Base-by-base conservation (phyloP, 2,888 invertebrate species). In the Andrena flavipes region DNA sequence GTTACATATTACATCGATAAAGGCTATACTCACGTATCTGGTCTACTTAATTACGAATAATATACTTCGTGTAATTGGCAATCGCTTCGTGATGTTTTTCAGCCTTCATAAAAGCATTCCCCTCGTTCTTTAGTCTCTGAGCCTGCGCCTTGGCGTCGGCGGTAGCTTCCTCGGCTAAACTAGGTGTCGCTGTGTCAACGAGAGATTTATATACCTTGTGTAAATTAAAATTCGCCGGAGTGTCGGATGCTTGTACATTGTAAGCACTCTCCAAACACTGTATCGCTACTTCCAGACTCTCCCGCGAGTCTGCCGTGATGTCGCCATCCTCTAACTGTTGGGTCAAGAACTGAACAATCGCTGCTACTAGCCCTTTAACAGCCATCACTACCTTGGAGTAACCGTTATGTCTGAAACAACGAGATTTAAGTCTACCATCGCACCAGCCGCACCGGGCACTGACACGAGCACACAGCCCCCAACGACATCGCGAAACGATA, bases 241-340 rank as follows among this genome's bases (percentile, higher is more conserved):
- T 92, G 77, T 95, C 95, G 7, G 94, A 94, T 1, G 94, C 93
- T 59, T 95, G 95, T 0, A 99, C 95, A 87, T 96, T 97, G 93
- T 98, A 99, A 7, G 98, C 98, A 65, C 97, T 97, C 94, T 99
- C 98, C 88, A 99, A 95, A 94, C 99, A 99, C 94, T 99, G 99
- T 87, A 98, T 96, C 54, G 98, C 98, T 77, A 99, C 99, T 95
- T 98, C 98, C 69, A 99, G 95, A 92, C 97, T 97, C 94, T 98
- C 98, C 78, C 96, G 94, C 91, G 91, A 95, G 91, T 89, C 94
- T 69, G 88, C 95, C 91, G 92, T 91, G 67, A 94, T 90, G 54
- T 92, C 90, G 49, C 92, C 93, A 60, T 95, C 94, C 69, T 95
- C 95, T 72, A 96, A 93, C 87, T 96, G 95, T 82, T 95, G 94